Percentiles rank a stretch among this genome's conserved stretches.
Evolutionary conservation across 2,888 invertebrate species (phyloP).

Genomic region (Xylota sylvarum): DNA sequence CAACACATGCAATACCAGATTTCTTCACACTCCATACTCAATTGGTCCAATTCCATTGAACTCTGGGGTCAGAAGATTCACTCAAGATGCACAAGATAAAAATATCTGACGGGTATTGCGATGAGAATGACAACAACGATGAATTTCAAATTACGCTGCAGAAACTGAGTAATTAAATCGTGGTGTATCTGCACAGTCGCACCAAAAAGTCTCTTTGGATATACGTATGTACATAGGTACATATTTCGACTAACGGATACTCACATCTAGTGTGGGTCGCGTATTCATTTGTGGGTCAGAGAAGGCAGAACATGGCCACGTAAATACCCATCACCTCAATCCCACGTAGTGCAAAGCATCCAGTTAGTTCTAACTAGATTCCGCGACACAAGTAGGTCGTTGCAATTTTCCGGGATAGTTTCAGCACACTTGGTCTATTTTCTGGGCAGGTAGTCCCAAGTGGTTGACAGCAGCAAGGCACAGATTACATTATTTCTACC

Average conservation of each 20-base stretch:
- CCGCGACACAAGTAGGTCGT: slow-evolving; percentile 4
- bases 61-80: slow-evolving; percentile 39
- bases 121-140: slow-evolving; percentile 8
- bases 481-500: neutral
- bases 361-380: slow-evolving; percentile 46
- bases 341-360: slow-evolving; percentile 18
- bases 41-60: slow-evolving; percentile 42
- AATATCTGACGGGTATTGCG: slow-evolving; percentile 3
- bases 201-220: neutral
- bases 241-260: slow-evolving; percentile 30
- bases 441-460: neutral
- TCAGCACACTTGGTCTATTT: slow-evolving; percentile 17
- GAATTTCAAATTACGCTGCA: slow-evolving; percentile 5
- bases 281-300: slow-evolving; percentile 41
- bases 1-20: slow-evolving; percentile 12
- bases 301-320: slow-evolving; percentile 15
- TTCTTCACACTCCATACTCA: slow-evolving; percentile 12
- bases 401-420: slow-evolving; percentile 37
- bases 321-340: slow-evolving; percentile 23
- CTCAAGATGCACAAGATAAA: slow-evolving; percentile 14
- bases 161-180: slow-evolving; percentile 5
- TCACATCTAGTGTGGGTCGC: slow-evolving; percentile 17
- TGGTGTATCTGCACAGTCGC: neutral
- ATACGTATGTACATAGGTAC: neutral
- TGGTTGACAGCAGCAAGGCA: neutral